Conservation (phyloP, 2,888 invertebrate species). For the Sarcophaga subvicina region DNA sequence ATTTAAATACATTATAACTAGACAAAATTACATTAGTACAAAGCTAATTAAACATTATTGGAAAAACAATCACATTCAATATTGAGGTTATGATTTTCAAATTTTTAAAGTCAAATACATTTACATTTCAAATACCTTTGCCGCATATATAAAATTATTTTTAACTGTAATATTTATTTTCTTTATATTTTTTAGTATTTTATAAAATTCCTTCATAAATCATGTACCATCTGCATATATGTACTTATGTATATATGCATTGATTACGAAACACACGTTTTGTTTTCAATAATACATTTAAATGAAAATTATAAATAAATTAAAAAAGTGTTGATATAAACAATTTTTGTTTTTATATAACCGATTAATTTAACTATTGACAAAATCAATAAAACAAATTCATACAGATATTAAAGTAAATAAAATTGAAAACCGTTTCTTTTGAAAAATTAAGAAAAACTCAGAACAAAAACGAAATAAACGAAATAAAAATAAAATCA, state of each 20-base stretch:
- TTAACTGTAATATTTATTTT: slow-evolving; percentile 3
- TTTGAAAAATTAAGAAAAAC: slow-evolving; percentile 72
- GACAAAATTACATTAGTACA: too few species aligned
- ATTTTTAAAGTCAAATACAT: neutral
- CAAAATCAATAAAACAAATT: slow-evolving; percentile 58
- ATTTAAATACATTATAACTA: too few species aligned
- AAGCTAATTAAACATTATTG: too few species aligned
- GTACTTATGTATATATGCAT: neutral
- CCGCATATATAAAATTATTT: neutral
- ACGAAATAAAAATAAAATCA: slow-evolving; percentile 80
- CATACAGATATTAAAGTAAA: slow-evolving; percentile 45
- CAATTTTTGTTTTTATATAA: neutral
- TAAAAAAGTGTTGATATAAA: neutral
- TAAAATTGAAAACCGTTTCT: slow-evolving; percentile 55
- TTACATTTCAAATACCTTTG: slow-evolving; percentile 3
- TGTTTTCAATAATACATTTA: slow-evolving; percentile 34
- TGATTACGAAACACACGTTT: slow-evolving; percentile 46
- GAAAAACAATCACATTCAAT: neutral
- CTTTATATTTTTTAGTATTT: neutral
- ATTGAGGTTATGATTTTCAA: slow-evolving; percentile 35
- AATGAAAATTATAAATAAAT: slow-evolving; percentile 37
- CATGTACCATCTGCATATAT: slow-evolving; percentile 1
- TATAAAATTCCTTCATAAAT: neutral
- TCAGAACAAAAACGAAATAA: slow-evolving; percentile 73
- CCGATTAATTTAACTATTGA: too few species aligned